A percentile compares a stretch with the other conserved stretches of the same genome.
Conservation (phyloP, 2,888 invertebrate species). For the Lycia hirtaria region DNA sequence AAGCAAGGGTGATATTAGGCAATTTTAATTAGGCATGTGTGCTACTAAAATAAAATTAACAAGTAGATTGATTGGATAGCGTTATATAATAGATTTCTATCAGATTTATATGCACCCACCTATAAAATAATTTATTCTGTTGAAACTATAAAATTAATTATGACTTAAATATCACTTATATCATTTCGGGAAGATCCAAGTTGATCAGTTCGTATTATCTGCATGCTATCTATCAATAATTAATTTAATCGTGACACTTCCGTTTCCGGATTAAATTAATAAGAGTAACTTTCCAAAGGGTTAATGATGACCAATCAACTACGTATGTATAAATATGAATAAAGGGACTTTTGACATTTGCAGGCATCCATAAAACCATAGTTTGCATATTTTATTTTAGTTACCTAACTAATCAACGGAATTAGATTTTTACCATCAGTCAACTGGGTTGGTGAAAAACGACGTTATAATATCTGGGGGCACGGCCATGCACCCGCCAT, state of each 20-base stretch:
- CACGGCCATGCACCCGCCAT: too few species aligned
- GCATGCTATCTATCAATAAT: background rate
- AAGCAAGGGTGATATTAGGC: slow-evolving; percentile 8
- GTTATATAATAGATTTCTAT: slow-evolving; percentile 30
- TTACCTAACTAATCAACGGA: too few species aligned
- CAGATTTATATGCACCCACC: slow-evolving; percentile 8
- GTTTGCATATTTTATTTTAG: slow-evolving; percentile 53
- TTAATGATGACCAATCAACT: too few species aligned
- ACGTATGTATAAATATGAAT: slow-evolving; percentile 1
- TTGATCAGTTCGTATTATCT: background rate
- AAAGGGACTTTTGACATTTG: background rate
- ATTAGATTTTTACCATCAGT: too few species aligned
- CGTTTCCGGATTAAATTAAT: slow-evolving; percentile 21
- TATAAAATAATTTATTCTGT: slow-evolving; percentile 19
- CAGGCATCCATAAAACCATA: background rate
- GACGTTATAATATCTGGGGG: too few species aligned
- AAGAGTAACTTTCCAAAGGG: slow-evolving; percentile 12
- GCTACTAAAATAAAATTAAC: slow-evolving; percentile 25
- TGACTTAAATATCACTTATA: slow-evolving; percentile 8
- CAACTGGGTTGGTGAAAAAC: too few species aligned
- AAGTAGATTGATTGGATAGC: slow-evolving; percentile 27
- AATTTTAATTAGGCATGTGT: slow-evolving; percentile 24
- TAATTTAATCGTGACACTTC: slow-evolving; percentile 7
- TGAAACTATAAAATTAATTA: slow-evolving; percentile 18
- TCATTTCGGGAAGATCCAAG: background rate